Percentiles rank a stretch among this genome's conserved stretches.
phyloP scores from a whole-genome alignment of 1,140 invertebrate species.

The Drosophila virilis region DNA sequence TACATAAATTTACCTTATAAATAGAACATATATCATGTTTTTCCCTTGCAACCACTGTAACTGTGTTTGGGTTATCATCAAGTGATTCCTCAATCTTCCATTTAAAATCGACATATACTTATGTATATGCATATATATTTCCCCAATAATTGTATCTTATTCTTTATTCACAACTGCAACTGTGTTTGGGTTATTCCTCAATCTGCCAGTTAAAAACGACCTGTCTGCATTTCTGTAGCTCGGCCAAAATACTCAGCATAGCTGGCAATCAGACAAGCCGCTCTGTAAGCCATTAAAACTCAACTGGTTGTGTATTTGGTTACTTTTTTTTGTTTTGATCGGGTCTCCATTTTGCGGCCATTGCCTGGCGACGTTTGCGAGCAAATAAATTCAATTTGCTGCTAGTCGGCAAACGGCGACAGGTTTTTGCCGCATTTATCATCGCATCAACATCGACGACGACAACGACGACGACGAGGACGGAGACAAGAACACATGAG shows the following conservation, averaged over 20 bases:
- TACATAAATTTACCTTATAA: too few species aligned
- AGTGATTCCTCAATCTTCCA: too few species aligned
- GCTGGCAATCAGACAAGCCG: constrained; percentile 56
- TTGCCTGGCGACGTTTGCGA: constrained; percentile 60
- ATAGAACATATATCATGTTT: too few species aligned
- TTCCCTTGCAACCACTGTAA: too few species aligned
- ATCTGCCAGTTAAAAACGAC: constrained; percentile 6
- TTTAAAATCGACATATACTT: too few species aligned
- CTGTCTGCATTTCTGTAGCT: constrained; percentile 24
- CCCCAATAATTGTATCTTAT: too few species aligned
- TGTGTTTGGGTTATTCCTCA: constrained; percentile 15
- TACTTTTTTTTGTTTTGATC: not conserved
- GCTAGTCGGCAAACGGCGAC: constrained; percentile 69
- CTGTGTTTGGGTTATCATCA: too few species aligned
- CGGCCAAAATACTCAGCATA: constrained; percentile 53
- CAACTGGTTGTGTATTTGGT: constrained; percentile 49
- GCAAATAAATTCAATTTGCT: constrained; percentile 81
- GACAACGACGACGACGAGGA: constrained; percentile 5
- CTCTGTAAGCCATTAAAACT: constrained; percentile 61
- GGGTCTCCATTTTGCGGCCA: constrained; percentile 34
- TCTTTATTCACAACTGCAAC: not conserved
- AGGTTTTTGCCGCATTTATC: constrained; percentile 82
- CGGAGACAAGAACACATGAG: constrained; percentile 30
- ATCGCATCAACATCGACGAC: constrained; percentile 67
- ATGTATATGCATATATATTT: too few species aligned